Percentiles rank a stretch among this genome's conserved stretches.
Conservation (phyloP, 1,140 invertebrate species). For the Polypedilum pembai region DNA sequence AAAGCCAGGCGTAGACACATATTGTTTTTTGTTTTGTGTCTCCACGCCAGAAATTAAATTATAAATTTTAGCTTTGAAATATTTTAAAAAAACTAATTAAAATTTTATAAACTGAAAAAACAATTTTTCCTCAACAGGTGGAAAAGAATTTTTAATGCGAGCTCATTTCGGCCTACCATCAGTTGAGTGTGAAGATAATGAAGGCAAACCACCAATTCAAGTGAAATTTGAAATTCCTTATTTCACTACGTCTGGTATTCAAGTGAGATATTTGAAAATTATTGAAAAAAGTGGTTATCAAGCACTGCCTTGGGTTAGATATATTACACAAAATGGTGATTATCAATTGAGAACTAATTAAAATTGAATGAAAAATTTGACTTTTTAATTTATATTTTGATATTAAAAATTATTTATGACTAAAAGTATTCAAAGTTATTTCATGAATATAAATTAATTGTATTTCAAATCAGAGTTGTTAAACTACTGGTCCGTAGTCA, state of each 20-base stretch:
- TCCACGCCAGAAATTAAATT: too few species aligned
- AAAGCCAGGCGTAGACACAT: too few species aligned
- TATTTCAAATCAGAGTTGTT: too few species aligned
- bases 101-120: too few species aligned
- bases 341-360: constrained; percentile 95
- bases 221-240: constrained; percentile 99
- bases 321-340: constrained; percentile 99
- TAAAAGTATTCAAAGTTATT: too few species aligned
- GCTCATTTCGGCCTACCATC: constrained; percentile 99
- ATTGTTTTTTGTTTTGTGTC: too few species aligned
- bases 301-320: constrained; percentile 97
- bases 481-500: too few species aligned
- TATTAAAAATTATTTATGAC: too few species aligned
- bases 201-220: constrained; percentile 96
- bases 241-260: constrained; percentile 98
- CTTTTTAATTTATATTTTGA: too few species aligned
- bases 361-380: not conserved
- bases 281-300: constrained; percentile 99
- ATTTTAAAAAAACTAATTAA: too few species aligned
- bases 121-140: constrained; percentile 55
- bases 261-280: constrained; percentile 97
- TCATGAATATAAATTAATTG: too few species aligned
- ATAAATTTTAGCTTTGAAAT: too few species aligned
- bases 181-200: constrained; percentile 88
- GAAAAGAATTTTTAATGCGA: constrained; percentile 98